Base-by-base conservation (phyloP, 2,888 invertebrate species). In the Ligdia adustata region DNA sequence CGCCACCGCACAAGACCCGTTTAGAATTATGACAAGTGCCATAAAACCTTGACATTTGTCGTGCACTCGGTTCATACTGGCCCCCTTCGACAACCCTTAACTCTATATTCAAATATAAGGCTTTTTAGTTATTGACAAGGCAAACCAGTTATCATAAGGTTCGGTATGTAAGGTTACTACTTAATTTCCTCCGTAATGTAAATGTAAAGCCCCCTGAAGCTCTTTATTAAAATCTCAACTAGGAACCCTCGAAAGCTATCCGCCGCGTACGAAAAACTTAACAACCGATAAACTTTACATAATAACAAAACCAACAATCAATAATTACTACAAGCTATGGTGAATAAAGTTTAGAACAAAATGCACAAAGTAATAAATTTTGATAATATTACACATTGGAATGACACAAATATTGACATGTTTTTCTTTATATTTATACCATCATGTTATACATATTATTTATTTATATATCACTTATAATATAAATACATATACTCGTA, bases 251-350 rank as follows among this genome's bases (percentile, higher is more conserved):
- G 27, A 72, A 37, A 75, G 73, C 75, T 75, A 69, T 62, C 60
- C 58, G 66, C 64, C 63, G 66, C 51, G 28, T 57, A 62, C 64
- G 57, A n/a, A 69, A 75, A 77, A 81, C 74, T 62, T 81, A 85
- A 86, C 84, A 82, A 79, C 65, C 44, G 64, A 78, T 79, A 80
- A 84, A 73, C 64, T 75, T 79, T 75, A 74, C 71, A 75, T 51
- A 76, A 75, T 64, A 75, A 66, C 77, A 52, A 76, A 75, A 64
- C 57, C 68, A 82, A 84, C 78, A 76, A 76, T 66, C 59, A 60
- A 61, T 52, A 43, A 57, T 55, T 54, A 70, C 75, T 73, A 69
- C 65, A 71, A 76, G 60, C 69, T 70, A 69, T 56, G 60, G 64
- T 60, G 54, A 66, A 39, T 67, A 47, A 62, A 63, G 59, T 51